Base-by-base conservation (phyloP, 2,113 vertebrate species). In the Callocephalon fimbriatum region DNA sequence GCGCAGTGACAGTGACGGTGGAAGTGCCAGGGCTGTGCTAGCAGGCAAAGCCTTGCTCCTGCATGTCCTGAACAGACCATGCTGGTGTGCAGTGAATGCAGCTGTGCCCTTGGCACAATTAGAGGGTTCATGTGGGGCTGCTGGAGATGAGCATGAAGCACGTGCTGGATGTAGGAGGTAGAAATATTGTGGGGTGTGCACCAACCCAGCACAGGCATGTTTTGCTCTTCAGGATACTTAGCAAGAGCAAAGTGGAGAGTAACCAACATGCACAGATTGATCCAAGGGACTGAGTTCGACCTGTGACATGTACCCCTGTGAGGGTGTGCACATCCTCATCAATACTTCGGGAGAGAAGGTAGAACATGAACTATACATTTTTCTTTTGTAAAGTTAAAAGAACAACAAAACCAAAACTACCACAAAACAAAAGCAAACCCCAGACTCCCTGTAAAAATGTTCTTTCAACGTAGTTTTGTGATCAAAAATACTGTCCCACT, bases 121-220 rank as follows among this genome's bases (percentile, higher is more conserved):
- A 9, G 10, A 25, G n/a, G n/a, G 27, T 3, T 76, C 58, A 23
- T 0, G 1, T 0, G 2, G 68, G 47, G 9, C 40, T 4, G 1
- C 37, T 0, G 7, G 32, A 22, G 29, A 47, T 26, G 25, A 66
- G 56, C 9, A 8, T 0, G 2, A 10, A 11, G 15, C 10, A 44
- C 0, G 0, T 0, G 0, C 38, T 48, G 59, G 38, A 7, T 6
- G 2, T 15, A 67, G 48, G 47, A 79, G 20, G 2, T 31, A 32
- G 44, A 45, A 59, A 73, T 4, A 5, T 3, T 26, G 31, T n/a
- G 32, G 35, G 18, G 8, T 4, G 1, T 44, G 27, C 6, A 58
- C 10, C 29, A 38, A 32, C 22, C 2, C 7, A 29, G 10, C 61
- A 27, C 29, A 56, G 19, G 20, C 19, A 38, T 1, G 0, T 23